Evolutionary conservation across 2,797 vertebrate species (phyloP), one percentile per base, ranked within the genome.

Genomic region (Periophthalmus magnuspinnatus): DNA sequence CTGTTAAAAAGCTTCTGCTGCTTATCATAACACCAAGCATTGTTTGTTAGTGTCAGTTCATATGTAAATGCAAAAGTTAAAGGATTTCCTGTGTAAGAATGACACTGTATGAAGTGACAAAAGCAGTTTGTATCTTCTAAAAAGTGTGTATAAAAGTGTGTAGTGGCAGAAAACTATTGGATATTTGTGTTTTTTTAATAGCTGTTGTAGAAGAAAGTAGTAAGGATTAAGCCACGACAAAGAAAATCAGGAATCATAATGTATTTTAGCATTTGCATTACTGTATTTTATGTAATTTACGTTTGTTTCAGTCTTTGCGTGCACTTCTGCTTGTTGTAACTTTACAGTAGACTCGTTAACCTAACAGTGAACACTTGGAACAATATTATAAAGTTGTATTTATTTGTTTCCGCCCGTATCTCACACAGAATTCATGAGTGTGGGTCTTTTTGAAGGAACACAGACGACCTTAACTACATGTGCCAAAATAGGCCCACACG

Each of bases 381-480:
- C 57, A 17, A 59, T 32, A 56, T 81, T 69, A 28, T 62, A 75
- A 83, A 82, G 83, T 64, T 14, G 45, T 38, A 62, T 65, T 63
- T 6, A 3, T 5, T 11, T 13, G 14, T 10, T 11, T 41, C 62
- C 45, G 65, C 54, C 65, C 54, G 11, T 21, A 66, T 54, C 64
- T 54, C 16, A 69, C 55, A 55, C 56, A 68, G 64, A 70, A 71
- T 67, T 77, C 60, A 66, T 68, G 76, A 55, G 67, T 59, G 75
- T 67, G 73, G 50, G 76, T 62, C 63, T 68, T 84, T n/a, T 86
- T 85, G 74, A 86, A 81, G 74, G 72, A 14, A 68, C 68, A 66
- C 19, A 52, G 13, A 68, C 68, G 1, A 68, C 65, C 68, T 60
- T 69, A 67, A 69, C 63, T 58, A 64, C 70, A 75, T 32, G 67